Conservation (phyloP, 2,113 vertebrate genomes). For the Uropsilus gracilis region DNA sequence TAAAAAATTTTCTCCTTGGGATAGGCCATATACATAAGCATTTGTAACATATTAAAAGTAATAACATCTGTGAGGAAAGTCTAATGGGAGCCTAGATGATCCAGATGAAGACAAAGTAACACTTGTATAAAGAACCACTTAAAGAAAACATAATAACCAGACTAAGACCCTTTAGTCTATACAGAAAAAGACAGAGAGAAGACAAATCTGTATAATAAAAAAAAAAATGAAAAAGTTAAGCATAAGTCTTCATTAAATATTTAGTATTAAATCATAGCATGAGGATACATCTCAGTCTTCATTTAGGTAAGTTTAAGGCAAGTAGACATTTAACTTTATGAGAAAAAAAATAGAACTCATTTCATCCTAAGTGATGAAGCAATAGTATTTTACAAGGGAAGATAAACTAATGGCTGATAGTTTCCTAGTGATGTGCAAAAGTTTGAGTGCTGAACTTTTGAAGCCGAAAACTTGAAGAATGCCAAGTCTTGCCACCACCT, state of each 20-base stretch:
- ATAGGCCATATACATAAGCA: not conserved
- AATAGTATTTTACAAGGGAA: not conserved
- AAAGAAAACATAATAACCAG: not conserved
- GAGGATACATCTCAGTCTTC: not conserved
- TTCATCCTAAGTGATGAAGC: not conserved
- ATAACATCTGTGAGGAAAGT: constrained; percentile 20
- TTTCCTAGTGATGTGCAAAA: not conserved
- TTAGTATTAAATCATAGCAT: not conserved
- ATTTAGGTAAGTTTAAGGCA: not conserved
- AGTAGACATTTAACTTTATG: not conserved
- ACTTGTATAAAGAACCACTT: not conserved
- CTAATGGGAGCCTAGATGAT: not conserved
- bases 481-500: not conserved
- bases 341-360: not conserved
- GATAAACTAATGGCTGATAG: not conserved
- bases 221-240: not conserved
- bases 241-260: not conserved
- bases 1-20: not conserved
- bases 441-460: not conserved
- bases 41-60: not conserved
- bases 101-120: not conserved
- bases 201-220: not conserved
- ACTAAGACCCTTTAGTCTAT: not conserved
- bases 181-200: constrained; percentile 2
- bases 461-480: not conserved